These are phyloP conservation scores for Peromyscus melanophrys DNA, from an alignment of 2,797 vertebrate genomes.

Conservation along the genomic window DNA sequence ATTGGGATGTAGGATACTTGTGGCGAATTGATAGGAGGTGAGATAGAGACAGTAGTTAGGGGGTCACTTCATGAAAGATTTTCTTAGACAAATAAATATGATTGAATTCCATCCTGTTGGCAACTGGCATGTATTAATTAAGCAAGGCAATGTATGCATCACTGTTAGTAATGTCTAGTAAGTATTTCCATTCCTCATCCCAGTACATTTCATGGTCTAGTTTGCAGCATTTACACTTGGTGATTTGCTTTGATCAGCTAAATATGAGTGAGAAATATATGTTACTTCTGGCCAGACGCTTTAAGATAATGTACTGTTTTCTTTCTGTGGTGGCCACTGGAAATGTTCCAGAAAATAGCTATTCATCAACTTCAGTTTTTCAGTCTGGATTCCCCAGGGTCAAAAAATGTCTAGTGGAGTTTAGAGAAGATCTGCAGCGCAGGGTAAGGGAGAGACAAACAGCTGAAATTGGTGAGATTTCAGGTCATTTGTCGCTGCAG, in stretches of 20 bases:
- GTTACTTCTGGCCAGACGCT: background rate
- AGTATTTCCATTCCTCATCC: conserved; percentile 4
- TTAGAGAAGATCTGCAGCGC: background rate
- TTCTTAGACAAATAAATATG: conserved; percentile 32
- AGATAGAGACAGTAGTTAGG: background rate
- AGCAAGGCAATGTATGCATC: background rate
- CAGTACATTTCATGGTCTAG: background rate
- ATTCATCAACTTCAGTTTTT: background rate
- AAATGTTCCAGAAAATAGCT: background rate
- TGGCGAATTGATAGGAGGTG: background rate
- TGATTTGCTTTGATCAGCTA: conserved; percentile 34
- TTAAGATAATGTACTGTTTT: background rate
- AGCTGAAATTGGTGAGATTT: background rate
- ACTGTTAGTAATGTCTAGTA: background rate
- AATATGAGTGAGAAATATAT: background rate
- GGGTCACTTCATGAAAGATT: background rate
- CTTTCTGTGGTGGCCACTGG: background rate
- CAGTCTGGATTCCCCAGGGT: background rate
- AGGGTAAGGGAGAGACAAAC: background rate
- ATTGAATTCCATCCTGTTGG: background rate
- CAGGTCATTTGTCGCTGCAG: background rate
- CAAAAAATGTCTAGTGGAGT: background rate
- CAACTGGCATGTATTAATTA: conserved; percentile 42
- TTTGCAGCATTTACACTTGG: background rate
- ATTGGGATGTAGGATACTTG: background rate